Evolutionary conservation across 2,113 vertebrate species (phyloP).

Genomic region (Heterochromis multidens): DNA sequence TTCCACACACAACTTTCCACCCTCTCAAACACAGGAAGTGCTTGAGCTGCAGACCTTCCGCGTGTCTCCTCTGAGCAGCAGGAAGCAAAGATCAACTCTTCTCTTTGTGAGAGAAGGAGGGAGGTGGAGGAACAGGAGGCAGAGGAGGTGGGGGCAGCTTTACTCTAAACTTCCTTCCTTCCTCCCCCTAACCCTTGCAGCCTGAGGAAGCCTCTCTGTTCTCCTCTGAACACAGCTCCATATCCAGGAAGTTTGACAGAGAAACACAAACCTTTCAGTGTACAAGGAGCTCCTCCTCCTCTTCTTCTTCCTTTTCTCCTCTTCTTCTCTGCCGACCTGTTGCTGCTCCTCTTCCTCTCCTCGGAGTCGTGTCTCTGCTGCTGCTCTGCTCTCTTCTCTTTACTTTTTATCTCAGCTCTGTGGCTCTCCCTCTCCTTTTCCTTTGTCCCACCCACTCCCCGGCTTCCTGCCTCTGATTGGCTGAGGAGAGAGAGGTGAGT

Average conservation of each 20-base stretch:
- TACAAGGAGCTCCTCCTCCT: background rate
- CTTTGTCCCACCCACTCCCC: conserved; percentile 31
- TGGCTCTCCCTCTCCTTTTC: conserved; percentile 51
- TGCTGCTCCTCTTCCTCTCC: conserved; percentile 9
- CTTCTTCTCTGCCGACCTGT: conserved; percentile 11
- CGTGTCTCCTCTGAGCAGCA: conserved; percentile 10
- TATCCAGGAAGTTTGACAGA: conserved; percentile 65
- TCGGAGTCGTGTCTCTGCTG: background rate
- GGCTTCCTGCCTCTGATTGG: conserved; percentile 47
- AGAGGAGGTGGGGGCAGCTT: background rate
- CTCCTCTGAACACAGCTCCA: background rate
- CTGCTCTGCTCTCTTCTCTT: conserved; percentile 23
- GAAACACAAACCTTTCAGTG: background rate
- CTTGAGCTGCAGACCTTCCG: conserved; percentile 9
- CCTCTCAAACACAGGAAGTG: conserved; percentile 44
- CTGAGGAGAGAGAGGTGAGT: conserved; percentile 23
- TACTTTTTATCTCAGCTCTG: conserved; percentile 64
- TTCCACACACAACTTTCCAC: conserved; percentile 5
- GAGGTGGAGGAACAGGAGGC: background rate
- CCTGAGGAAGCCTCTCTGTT: conserved; percentile 6
- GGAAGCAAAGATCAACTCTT: conserved; percentile 16
- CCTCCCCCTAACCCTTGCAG: conserved; percentile 5
- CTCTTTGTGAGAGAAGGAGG: background rate
- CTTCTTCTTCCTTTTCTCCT: background rate
- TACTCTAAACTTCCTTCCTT: conserved; percentile 27